Base-by-base conservation (phyloP, 2,888 invertebrate genomes). In the Lithophane ornitopus region DNA sequence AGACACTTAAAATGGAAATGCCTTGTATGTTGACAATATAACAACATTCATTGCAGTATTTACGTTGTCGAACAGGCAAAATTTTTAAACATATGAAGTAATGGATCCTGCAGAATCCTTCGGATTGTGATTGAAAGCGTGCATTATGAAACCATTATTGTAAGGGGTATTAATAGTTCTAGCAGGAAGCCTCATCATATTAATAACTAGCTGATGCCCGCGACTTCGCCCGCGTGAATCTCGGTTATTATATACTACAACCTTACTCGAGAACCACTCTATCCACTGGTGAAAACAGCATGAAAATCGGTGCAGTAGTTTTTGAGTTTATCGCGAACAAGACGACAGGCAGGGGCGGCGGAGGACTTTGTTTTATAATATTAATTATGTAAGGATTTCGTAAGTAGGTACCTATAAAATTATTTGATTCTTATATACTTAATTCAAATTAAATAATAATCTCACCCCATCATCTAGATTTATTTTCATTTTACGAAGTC, bases 381-480 rank as follows among this genome's bases (percentile, higher is more conserved):
- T n/a, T n/a, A n/a, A n/a, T n/a, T n/a, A n/a, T n/a, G n/a, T n/a
- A n/a, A n/a, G n/a, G n/a, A 16, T n/a, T 28, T 65, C 28, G 1
- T 22, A 14, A 14, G 26, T 22, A 14, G 9, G 26, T 56, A 52
- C 52, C 9, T 9, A 19, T 68, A 58, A 8, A 62, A 28, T 12
- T 28, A 39, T 26, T 49, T 49, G 6, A 34, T 34, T 3, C 19
- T 22, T 44, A 28, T n/a, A 49, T 4, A n/a, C n/a, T n/a, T n/a
- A 4, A 19, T 12, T 39, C 16, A 22, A 28, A 28, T 41, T 34
- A 26, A 52, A n/a, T 19, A 19, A 63, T 54, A 41, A 49, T 26
- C 86, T 87, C n/a, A 88, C 87, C 78, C 87, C 87, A 79, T 88
- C 87, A 68, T 88, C 80, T 61, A 88, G 66, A 63, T 88, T 54